phyloP scores from a whole-genome alignment of 35 echinoderm and acorn worm genomes.

The Apostichopus californicus region DNA sequence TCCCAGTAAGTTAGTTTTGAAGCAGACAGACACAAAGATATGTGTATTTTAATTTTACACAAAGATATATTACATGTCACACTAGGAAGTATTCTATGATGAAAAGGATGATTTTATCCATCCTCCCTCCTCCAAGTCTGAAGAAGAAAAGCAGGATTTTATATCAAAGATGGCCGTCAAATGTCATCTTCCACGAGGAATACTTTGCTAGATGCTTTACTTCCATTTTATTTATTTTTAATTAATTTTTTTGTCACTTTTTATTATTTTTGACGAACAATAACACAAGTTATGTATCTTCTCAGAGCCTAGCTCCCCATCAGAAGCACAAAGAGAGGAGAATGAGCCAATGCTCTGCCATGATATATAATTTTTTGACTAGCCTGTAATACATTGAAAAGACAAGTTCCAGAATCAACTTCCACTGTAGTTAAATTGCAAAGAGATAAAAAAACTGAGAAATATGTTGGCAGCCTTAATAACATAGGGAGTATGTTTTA shows the following conservation, averaged over 20 bases:
- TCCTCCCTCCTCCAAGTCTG: too few species aligned
- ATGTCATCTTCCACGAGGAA: too few species aligned
- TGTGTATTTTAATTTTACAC: neutral
- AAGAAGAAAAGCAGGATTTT: too few species aligned
- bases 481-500: neutral
- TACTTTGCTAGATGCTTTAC: too few species aligned
- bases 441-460: constrained; percentile 58
- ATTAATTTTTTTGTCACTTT: too few species aligned
- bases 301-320: neutral
- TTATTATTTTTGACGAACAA: too few species aligned
- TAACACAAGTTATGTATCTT: neutral
- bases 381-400: constrained; percentile 54
- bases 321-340: neutral
- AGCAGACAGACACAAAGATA: neutral
- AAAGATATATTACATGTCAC: neutral
- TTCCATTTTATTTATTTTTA: too few species aligned
- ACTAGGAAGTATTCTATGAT: neutral
- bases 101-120: too few species aligned
- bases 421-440: constrained; percentile 52
- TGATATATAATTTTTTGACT: neutral
- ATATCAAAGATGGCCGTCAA: too few species aligned
- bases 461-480: constrained; percentile 58
- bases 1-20: too few species aligned
- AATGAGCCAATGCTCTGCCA: neutral
- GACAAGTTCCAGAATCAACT: constrained; percentile 3